Evolutionary conservation across 2,888 invertebrate species (phyloP), one percentile per base, ranked within the genome.

Genomic region (Drosophila anceps): DNA sequence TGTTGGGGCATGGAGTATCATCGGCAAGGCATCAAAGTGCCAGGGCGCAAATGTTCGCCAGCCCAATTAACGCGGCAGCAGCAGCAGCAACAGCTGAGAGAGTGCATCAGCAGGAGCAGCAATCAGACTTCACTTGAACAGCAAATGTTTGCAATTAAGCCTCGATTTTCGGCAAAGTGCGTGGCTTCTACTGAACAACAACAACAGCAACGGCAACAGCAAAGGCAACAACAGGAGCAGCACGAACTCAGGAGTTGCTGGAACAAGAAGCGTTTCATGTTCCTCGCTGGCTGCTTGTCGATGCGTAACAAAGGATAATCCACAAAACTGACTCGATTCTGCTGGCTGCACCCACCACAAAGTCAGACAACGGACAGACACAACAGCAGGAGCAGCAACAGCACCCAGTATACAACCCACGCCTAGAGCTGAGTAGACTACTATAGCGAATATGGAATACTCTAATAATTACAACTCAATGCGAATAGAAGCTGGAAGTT

Each of bases 1-100:
- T 31, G 13, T 58, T 66, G 44, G 43, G 33, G 63, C 27, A 50
- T 70, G 54, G 75, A 64, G 70, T 80, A 82, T 89, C 88, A 87
- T 89, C 89, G 89, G 81, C 82, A 67, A 81, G 76, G 87, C 82
- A 87, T 89, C 86, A 87, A 88, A 87, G 87, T 81, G 84, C 79
- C 82, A 82, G 69, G 70, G 64, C 62, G 71, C 72, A 82, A 87
- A 84, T 86, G 86, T 81, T 83, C 75, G 76, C 73, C 74, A 73
- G 75, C 71, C 90, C 88, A 89, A 89, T 89, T 89, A 89, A 89
- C 86, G 81, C 82, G 59, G 66, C 55, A 58, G 60, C 68, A 63
- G 41, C 51, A 60, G 41, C 51, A 60, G 41, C 48, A 70, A 10
- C 35, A 60, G 41, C 13, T 39, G 55, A 46, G 63, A 69, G 75